phyloP scores from a whole-genome alignment of 2,888 invertebrate genomes.

The Abrostola triplasia region DNA sequence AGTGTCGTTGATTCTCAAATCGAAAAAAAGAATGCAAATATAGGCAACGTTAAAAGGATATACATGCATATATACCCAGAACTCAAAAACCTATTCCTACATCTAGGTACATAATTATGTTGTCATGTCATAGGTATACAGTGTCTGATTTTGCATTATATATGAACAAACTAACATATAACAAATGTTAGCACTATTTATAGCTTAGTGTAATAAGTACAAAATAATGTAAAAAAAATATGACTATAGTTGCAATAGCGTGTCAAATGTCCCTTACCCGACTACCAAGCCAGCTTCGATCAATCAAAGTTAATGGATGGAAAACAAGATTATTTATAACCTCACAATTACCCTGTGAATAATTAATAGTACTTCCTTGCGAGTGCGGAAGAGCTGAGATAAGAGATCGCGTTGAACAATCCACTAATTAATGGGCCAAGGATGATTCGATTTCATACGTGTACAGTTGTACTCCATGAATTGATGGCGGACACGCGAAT shows the following conservation, averaged over 20 bases:
- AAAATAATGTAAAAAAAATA: conserved; percentile 7
- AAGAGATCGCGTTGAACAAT: conserved; percentile 45
- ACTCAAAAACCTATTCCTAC: too few species aligned
- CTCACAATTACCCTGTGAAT: conserved; percentile 25
- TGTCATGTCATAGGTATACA: too few species aligned
- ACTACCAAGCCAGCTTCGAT: neutral
- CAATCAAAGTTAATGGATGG: conserved; percentile 24
- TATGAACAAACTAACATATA: too few species aligned
- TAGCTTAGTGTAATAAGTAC: conserved; percentile 9
- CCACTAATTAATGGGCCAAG: conserved; percentile 60
- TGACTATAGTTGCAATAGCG: conserved; percentile 1
- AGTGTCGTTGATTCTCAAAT: too few species aligned
- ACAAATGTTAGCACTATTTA: neutral
- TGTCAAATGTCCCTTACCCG: conserved; percentile 6
- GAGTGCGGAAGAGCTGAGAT: conserved; percentile 61
- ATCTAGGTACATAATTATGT: too few species aligned
- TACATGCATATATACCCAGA: too few species aligned
- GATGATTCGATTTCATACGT: conserved; percentile 48
- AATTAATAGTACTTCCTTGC: conserved; percentile 35
- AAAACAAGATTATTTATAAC: conserved; percentile 6
- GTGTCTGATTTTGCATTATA: too few species aligned
- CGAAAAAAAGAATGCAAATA: too few species aligned
- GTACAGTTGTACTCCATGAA: conserved; percentile 23
- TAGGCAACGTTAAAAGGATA: too few species aligned
- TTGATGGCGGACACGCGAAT: conserved; percentile 28